Evolutionary conservation across 2,113 vertebrate genomes (phyloP).

Genomic region (Pagrus major): DNA sequence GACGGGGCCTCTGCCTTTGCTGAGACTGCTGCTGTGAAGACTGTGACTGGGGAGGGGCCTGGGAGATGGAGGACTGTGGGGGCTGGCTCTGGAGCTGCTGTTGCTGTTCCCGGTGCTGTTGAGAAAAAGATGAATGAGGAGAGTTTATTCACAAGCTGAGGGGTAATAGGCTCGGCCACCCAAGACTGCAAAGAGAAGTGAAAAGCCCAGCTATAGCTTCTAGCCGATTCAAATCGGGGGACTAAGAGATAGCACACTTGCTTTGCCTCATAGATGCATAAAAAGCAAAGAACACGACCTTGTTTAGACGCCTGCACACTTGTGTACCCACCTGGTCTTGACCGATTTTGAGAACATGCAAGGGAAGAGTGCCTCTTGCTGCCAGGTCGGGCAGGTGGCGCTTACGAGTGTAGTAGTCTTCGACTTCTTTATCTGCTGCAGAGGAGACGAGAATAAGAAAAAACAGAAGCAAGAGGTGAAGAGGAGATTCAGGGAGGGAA

Average conservation of each 20-base stretch:
- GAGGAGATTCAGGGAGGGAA: constrained; percentile 26
- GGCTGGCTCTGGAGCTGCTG: constrained; percentile 77
- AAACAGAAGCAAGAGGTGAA: constrained; percentile 30
- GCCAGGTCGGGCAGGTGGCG: constrained; percentile 96
- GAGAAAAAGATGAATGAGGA: constrained; percentile 53
- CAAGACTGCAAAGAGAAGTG: constrained; percentile 10
- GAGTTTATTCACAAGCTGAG: constrained; percentile 48
- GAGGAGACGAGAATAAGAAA: constrained; percentile 38
- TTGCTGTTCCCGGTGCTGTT: constrained; percentile 72
- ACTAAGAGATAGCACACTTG: background rate
- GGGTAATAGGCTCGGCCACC: constrained; percentile 17
- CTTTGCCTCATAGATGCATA: constrained; percentile 23
- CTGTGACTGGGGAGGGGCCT: constrained; percentile 71
- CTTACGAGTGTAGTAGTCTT: constrained; percentile 96
- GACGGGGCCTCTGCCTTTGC: constrained; percentile 90
- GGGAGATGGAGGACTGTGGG: constrained; percentile 69
- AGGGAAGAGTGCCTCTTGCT: constrained; percentile 93
- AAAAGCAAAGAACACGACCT: constrained; percentile 10
- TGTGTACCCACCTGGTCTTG: constrained; percentile 89
- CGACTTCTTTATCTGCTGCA: constrained; percentile 96
- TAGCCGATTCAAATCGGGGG: constrained; percentile 27
- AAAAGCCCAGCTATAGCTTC: background rate
- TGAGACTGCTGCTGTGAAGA: constrained; percentile 79
- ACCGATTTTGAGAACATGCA: constrained; percentile 95
- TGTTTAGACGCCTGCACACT: constrained; percentile 24